phyloP scores from a whole-genome alignment of 1,140 invertebrate species.

The Maconellicoccus hirsutus region DNA sequence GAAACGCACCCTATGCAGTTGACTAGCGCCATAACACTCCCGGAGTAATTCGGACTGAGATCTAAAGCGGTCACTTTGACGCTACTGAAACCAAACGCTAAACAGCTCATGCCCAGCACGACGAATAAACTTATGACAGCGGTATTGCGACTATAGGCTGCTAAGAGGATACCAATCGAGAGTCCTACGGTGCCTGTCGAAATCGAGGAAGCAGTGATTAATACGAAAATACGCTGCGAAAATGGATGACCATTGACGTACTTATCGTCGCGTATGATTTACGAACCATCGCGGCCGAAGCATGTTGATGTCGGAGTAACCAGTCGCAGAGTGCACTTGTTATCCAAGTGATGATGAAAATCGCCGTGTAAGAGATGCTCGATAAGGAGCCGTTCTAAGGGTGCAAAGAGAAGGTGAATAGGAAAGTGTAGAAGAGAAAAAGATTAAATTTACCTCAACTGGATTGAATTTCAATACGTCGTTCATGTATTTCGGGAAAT shows the following conservation, averaged over 20 bases:
- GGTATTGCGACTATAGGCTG: slow-evolving; percentile 45
- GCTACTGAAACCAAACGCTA: slow-evolving; percentile 52
- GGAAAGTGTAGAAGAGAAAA: background rate
- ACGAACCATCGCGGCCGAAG: background rate
- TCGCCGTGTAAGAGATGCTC: background rate
- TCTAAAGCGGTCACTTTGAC: slow-evolving; percentile 64
- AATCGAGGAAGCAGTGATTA: background rate
- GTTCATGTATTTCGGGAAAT: slow-evolving; percentile 74
- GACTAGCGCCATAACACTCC: slow-evolving; percentile 62
- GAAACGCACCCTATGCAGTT: slow-evolving; percentile 48
- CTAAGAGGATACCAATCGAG: slow-evolving; percentile 60
- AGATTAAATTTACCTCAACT: background rate
- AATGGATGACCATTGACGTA: background rate
- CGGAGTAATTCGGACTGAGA: slow-evolving; percentile 63
- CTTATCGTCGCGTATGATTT: background rate
- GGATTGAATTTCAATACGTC: slow-evolving; percentile 54
- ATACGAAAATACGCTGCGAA: background rate
- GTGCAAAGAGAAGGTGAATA: background rate
- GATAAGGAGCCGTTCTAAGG: background rate
- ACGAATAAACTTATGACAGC: slow-evolving; percentile 50
- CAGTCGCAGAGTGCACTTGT: background rate
- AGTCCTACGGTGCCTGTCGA: slow-evolving; percentile 51
- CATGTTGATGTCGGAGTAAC: background rate
- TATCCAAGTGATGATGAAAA: background rate
- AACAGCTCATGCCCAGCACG: slow-evolving; percentile 51